Evolutionary conservation across 2,113 vertebrate species (phyloP), one percentile per base, ranked within the genome.

Genomic region (Pomatostomus ruficeps): DNA sequence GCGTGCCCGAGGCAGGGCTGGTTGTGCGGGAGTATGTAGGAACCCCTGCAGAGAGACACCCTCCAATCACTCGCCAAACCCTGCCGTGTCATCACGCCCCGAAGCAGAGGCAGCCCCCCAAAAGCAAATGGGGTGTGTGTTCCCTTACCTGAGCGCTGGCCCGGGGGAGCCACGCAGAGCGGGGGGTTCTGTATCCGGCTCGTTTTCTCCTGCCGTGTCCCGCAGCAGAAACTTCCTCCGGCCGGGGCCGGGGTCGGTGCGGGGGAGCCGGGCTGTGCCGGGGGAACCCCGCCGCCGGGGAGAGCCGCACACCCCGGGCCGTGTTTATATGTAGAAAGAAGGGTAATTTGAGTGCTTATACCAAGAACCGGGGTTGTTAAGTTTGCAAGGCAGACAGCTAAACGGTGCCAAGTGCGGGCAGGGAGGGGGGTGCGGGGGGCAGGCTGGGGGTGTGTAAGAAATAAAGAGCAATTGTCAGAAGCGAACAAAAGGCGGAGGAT

Each of bases 401-500:
- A 96, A 96, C 96, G 94, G 96, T 97, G 97, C 97, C 97, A 97
- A 97, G 97, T 88, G 95, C 94, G 96, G 94, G 90, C 93, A 62
- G 89, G 82, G 61, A 80, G 90, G 80, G 49, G 66, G 67, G 21
- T 5, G 54, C 76, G 31, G 81, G 82, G 80, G 92, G 83, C 78
- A 74, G 94, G 63, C 70, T 63, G 96, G 93, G 94, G 92, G 94
- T 76, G 94, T 84, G 94, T 85, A 90, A 90, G 95, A 94, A 95
- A 97, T 92, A 97, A 98, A 98, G 97, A 97, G 88, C 96, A 96
- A 97, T 98, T 97, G 97, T 98, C 97, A 90, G 33, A 88, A 90
- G 62, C 95, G 97, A 98, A 98, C 98, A 98, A 98, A 98, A 97
- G 97, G 97, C 94, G 93, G 65, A 96, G 94, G 45, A 90, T 93